These are phyloP conservation scores for Idaea dimidiata DNA, from an alignment of 2,888 invertebrate genomes.

Conservation along the genomic window DNA sequence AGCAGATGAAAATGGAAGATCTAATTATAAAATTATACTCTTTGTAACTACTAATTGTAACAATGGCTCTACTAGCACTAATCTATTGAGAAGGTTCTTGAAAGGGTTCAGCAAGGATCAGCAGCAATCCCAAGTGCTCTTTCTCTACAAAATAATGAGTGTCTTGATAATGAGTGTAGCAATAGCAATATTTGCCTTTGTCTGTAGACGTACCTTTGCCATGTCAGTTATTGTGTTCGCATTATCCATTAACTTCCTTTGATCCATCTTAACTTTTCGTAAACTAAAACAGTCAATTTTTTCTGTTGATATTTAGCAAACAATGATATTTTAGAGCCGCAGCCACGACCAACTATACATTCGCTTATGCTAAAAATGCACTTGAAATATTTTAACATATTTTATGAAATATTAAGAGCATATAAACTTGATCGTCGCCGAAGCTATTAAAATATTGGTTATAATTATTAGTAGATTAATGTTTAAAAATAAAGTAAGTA, in stretches of 20 bases:
- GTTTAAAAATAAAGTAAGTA: slow-evolving; percentile 6
- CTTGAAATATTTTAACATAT: not conserved
- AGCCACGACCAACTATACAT: not conserved
- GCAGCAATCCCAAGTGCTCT: slow-evolving; percentile 42
- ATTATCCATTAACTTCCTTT: slow-evolving; percentile 99
- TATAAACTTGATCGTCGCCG: not conserved
- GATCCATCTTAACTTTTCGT: slow-evolving; percentile 99
- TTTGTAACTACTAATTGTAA: not conserved
- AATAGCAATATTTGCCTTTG: slow-evolving; percentile 37
- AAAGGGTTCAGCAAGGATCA: slow-evolving; percentile 20
- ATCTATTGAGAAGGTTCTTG: not conserved
- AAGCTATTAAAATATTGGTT: not conserved
- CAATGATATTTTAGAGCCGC: not conserved
- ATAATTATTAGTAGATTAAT: not conserved
- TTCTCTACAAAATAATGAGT: slow-evolving; percentile 52
- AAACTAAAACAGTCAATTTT: slow-evolving; percentile 83
- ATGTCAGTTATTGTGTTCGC: slow-evolving; percentile 99
- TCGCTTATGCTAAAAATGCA: not conserved
- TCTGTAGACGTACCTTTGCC: slow-evolving; percentile 92
- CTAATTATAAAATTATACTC: not conserved
- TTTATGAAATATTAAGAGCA: not conserved
- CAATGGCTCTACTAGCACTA: not conserved
- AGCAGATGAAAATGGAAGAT: slow-evolving; percentile 40
- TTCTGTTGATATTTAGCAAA: not conserved
- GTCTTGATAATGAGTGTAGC: slow-evolving; percentile 67